Evolutionary conservation across 2,888 invertebrate species (phyloP).

Genomic region (Icerya purchasi): DNA sequence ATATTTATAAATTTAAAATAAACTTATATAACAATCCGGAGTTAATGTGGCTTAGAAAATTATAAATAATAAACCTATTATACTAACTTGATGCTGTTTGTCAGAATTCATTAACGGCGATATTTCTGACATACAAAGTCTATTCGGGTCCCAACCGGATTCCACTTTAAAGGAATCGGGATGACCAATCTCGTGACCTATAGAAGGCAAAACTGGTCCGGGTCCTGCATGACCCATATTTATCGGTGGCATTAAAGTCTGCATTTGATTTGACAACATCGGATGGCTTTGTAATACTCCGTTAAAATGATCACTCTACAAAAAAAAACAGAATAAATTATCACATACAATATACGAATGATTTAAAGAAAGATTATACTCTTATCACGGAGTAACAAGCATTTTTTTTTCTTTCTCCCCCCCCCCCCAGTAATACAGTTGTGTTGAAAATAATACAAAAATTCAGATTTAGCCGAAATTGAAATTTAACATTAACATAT

Average conservation of each 20-base stretch:
- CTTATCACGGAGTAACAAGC: too few species aligned
- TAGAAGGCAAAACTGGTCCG: slow-evolving; percentile 8
- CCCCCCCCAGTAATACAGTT: too few species aligned
- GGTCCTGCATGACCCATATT: slow-evolving; percentile 9
- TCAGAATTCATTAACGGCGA: slow-evolving; percentile 15
- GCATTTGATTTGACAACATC: slow-evolving; percentile 5
- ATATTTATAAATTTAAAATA: too few species aligned
- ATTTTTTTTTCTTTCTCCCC: too few species aligned
- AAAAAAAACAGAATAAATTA: background rate
- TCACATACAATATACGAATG: too few species aligned
- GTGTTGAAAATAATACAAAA: too few species aligned
- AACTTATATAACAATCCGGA: too few species aligned
- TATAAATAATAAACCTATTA: background rate
- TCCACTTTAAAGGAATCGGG: slow-evolving; percentile 10
- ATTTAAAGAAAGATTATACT: too few species aligned
- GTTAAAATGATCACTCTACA: slow-evolving; percentile 9
- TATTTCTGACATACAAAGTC: slow-evolving; percentile 21
- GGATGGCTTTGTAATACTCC: slow-evolving; percentile 10
- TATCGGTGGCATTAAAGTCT: slow-evolving; percentile 8
- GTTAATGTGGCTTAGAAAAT: background rate
- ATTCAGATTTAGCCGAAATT: too few species aligned
- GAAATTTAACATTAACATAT: too few species aligned
- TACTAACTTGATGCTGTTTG: slow-evolving; percentile 10
- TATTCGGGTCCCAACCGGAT: slow-evolving; percentile 12
- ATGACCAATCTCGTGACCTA: slow-evolving; percentile 7